Evolutionary conservation across 2,888 invertebrate species (phyloP).

Genomic region (Panorpa germanica): DNA sequence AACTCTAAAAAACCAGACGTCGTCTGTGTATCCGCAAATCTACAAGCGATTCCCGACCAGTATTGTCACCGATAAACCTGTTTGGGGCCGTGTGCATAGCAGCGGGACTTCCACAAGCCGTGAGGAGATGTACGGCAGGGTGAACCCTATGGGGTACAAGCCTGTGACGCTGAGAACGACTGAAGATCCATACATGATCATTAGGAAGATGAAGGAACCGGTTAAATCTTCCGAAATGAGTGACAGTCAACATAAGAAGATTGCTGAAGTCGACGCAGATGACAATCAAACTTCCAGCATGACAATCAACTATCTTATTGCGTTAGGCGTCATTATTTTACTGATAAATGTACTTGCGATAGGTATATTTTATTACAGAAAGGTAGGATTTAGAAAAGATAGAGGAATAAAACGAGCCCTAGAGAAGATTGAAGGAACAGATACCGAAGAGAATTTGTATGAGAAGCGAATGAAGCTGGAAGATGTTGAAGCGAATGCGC

Average conservation of each 20-base stretch:
- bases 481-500: conserved; percentile 31
- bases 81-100: too few species aligned
- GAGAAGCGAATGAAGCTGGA: conserved; percentile 19
- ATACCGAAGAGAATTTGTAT: conserved; percentile 15
- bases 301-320: too few species aligned
- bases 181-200: conserved; percentile 20
- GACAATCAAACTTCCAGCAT: too few species aligned
- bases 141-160: conserved; percentile 17
- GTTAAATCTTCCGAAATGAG: conserved; percentile 25
- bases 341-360: conserved; percentile 53
- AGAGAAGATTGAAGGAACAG: too few species aligned
- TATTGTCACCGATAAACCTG: conserved; percentile 12
- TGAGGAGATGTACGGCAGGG: conserved; percentile 16
- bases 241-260: too few species aligned
- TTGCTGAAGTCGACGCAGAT: too few species aligned
- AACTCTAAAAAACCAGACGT: conserved; percentile 35
- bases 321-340: conserved; percentile 53
- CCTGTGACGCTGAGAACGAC: conserved; percentile 14
- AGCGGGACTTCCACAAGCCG: too few species aligned
- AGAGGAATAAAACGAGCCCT: too few species aligned
- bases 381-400: conserved; percentile 34
- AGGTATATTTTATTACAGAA: conserved; percentile 44
- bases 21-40: too few species aligned
- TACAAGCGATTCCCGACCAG: too few species aligned
- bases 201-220: too few species aligned